Percentiles rank a stretch among this genome's conserved stretches.
These are phyloP conservation scores for Pyrocephalus nanus DNA, from an alignment of 2,797 vertebrate genomes.

Conservation along the genomic window DNA sequence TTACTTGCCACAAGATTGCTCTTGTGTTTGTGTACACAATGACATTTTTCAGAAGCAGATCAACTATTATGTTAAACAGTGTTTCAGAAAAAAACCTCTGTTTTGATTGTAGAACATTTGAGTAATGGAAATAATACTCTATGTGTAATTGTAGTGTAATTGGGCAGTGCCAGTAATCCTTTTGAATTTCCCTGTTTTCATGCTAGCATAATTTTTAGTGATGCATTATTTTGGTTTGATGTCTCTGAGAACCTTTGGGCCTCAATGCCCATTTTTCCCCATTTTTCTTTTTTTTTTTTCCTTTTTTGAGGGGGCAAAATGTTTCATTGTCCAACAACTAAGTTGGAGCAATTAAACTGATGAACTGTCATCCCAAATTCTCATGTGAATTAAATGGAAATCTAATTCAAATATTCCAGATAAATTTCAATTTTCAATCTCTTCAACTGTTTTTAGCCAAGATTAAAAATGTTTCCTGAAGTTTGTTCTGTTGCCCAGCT, in stretches of 20 bases:
- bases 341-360: not conserved
- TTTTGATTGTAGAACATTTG: not conserved
- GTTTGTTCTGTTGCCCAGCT: not conserved
- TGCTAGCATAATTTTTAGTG: not conserved
- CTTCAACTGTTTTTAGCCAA: not conserved
- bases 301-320: not conserved
- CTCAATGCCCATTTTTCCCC: not conserved
- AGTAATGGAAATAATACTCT: not conserved
- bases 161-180: not conserved
- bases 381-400: constrained; percentile 36
- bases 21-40: constrained; percentile 2
- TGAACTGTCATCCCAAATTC: constrained; percentile 31
- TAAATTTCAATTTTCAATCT: not conserved
- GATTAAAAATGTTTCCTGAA: not conserved
- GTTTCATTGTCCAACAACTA: not conserved
- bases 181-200: not conserved
- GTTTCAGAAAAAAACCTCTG: not conserved
- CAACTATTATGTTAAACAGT: not conserved
- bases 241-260: constrained; percentile 11
- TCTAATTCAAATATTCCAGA: not conserved
- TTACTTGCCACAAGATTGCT: not conserved
- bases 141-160: not conserved
- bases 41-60: constrained; percentile 34
- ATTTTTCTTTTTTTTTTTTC: too few relatives aligned
- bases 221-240: constrained; percentile 25